phyloP scores from a whole-genome alignment of 2,797 vertebrate species.

The Cirrhinus molitorella region DNA sequence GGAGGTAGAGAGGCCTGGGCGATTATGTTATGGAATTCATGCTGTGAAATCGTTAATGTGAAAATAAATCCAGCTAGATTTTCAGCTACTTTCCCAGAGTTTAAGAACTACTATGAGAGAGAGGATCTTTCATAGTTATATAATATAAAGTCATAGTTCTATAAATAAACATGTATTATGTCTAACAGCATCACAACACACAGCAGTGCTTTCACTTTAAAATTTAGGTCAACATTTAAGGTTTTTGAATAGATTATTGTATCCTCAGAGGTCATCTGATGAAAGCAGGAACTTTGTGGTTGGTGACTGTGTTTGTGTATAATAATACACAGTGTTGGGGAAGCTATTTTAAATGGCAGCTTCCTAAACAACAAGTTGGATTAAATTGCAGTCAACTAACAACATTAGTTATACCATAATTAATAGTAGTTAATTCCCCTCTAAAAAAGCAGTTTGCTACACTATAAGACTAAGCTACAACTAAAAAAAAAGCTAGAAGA shows the following conservation, averaged over 20 bases:
- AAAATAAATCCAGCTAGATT: constrained; percentile 10
- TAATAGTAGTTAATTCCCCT: no score
- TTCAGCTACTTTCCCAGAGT: neutral
- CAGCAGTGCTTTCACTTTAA: neutral
- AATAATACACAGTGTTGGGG: neutral
- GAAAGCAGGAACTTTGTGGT: constrained; percentile 5
- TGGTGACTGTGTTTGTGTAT: neutral
- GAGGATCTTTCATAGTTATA: neutral
- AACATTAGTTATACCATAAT: no score
- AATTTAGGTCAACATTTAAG: neutral
- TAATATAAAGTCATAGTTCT: neutral
- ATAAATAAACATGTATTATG: neutral
- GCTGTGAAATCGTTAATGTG: neutral
- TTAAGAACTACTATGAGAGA: neutral
- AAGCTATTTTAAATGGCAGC: neutral
- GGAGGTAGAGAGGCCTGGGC: neutral
- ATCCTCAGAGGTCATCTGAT: neutral
- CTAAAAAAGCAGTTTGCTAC: neutral
- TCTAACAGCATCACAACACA: neutral
- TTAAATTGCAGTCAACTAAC: neutral
- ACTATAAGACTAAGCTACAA: neutral
- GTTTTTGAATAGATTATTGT: constrained; percentile 1
- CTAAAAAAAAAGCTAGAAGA: neutral
- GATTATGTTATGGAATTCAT: constrained; percentile 5
- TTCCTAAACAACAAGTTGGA: neutral